Percentiles rank a stretch among this genome's conserved stretches.
Conservation (phyloP, 2,888 invertebrate species). For the Graphium colonna region DNA sequence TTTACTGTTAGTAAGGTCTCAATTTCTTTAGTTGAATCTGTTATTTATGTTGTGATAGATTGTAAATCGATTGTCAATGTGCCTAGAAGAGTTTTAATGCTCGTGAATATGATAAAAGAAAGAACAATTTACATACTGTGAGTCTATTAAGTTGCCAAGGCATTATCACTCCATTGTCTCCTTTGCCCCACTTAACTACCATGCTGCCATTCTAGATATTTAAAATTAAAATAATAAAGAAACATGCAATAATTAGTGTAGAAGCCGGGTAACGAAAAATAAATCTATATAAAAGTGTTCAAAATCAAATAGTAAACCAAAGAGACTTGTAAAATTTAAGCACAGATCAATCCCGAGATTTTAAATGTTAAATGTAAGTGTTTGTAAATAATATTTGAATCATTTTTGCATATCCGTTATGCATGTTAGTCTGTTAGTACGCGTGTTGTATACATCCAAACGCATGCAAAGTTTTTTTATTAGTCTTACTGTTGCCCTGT, state of each 20-base stretch:
- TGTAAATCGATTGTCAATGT: slow-evolving; percentile 25
- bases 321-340: too few species aligned
- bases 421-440: slow-evolving; percentile 37
- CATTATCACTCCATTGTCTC: slow-evolving; percentile 73
- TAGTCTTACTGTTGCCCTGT: slow-evolving; percentile 70
- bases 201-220: slow-evolving; percentile 76
- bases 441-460: slow-evolving; percentile 33
- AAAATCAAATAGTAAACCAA: too few species aligned
- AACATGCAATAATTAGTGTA: slow-evolving; percentile 48
- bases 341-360: too few species aligned
- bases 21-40: too few species aligned
- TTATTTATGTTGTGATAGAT: slow-evolving; percentile 16
- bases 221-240: slow-evolving; percentile 57
- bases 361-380: too few species aligned
- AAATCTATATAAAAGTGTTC: too few species aligned
- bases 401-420: too few species aligned
- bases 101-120: slow-evolving; percentile 33
- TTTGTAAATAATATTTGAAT: too few species aligned
- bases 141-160: slow-evolving; percentile 72
- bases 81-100: not conserved
- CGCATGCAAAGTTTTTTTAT: slow-evolving; percentile 51
- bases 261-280: not conserved
- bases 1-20: too few species aligned
- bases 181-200: slow-evolving; percentile 78
- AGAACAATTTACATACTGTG: slow-evolving; percentile 63